Conservation (phyloP, 2,113 vertebrate genomes). For the Hemiprocne comata region DNA sequence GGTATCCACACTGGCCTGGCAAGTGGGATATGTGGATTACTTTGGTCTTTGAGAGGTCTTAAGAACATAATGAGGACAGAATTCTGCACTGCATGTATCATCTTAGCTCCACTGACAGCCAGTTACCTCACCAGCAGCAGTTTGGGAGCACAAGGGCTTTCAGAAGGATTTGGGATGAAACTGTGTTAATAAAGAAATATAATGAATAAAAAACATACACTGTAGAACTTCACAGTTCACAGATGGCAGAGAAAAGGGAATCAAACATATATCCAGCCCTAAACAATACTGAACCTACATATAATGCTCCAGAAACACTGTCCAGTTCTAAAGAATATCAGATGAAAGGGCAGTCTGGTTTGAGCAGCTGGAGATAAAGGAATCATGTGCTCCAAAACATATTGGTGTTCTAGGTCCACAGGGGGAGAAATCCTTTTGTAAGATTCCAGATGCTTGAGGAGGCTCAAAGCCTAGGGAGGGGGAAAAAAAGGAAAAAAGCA, state of each 20-base stretch:
- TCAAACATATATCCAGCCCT: not conserved
- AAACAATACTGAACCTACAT: constrained; percentile 75
- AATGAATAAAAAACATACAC: not conserved
- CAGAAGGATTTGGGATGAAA: not conserved
- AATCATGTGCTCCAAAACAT: constrained; percentile 82
- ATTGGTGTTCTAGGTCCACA: constrained; percentile 86
- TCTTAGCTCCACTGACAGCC: not conserved
- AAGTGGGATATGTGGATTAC: fast-evolving
- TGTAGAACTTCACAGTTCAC: not conserved
- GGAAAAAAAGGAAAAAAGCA: not conserved
- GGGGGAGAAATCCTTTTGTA: constrained; percentile 86
- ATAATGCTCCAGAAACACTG: constrained; percentile 92
- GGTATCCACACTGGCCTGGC: not conserved
- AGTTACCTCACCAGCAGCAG: not conserved
- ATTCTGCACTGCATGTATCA: not conserved
- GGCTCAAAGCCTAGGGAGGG: constrained; percentile 81
- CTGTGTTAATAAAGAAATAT: not conserved
- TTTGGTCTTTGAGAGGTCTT: not conserved
- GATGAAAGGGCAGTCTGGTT: constrained; percentile 90
- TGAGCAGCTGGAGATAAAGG: constrained; percentile 80
- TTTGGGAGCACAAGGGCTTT: not conserved
- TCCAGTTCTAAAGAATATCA: constrained; percentile 86
- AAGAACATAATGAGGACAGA: not conserved
- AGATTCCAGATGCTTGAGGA: constrained; percentile 91
- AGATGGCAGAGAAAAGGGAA: not conserved